Evolutionary conservation across 2,797 vertebrate species (phyloP), one percentile per base, ranked within the genome.

Genomic region (Myripristis murdjan): DNA sequence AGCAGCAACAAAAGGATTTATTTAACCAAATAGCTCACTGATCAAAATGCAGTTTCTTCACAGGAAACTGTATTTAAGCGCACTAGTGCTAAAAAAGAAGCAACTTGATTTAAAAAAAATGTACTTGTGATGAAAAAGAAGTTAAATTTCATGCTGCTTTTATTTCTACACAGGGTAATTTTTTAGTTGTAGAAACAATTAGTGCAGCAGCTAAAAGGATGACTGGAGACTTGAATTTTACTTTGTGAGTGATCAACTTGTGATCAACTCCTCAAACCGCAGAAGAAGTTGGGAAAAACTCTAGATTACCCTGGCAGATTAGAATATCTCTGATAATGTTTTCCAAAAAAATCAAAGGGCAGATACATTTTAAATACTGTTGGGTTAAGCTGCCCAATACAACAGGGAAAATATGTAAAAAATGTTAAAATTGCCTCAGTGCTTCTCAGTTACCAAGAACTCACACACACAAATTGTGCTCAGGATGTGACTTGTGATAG

Each of bases 201-300:
- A 5, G 4, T 14, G 24, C 54, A 58, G 18, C n/a, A 41, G 49
- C n/a, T 4, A 18, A 37, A 31, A 39, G 11, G 11, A 22, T 24
- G 22, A 35, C 14, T n/a, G 23, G 44, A 11, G 37, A 33, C 18
- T 9, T 51, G 6, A 28, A 48, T 22, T 7, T 8, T 39, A 68
- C 62, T 35, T 48, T 24, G 1, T 47, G 48, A 20, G 18, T 3
- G 55, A 28, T 14, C 23, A 64, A 39, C 20, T 15, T 58, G 61
- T 61, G n/a, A 14, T 70, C 41, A 46, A 2, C 59, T 53, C 28
- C 31, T 31, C 43, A 48, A 48, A 54, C 58, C 18, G 68, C 11
- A n/a, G 33, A 61, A 14, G 16, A 11, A 6, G 3, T 9, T 20
- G 15, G 33, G 2, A 10, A 43, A 59, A 2, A 15, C 22, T 35